Evolutionary conservation across 2,888 invertebrate species (phyloP), one percentile per base, ranked within the genome.

Genomic region (Hypena proboscidalis): DNA sequence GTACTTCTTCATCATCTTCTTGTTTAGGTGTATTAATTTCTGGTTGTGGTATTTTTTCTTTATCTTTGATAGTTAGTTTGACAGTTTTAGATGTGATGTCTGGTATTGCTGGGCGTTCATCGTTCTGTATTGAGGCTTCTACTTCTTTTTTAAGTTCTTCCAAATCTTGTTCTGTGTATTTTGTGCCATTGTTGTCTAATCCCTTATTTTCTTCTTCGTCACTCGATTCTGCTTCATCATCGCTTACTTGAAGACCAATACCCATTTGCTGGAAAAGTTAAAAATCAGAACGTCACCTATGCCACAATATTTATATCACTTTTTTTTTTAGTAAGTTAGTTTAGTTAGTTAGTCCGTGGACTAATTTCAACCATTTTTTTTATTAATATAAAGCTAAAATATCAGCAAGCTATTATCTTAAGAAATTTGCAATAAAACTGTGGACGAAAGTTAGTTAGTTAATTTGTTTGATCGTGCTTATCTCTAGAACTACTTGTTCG

Each of bases 111-210:
- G 67, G 64, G 1, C 64, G 78, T 58, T 86, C 82, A 50, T 90
- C 91, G 29, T 80, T 77, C 41, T 80, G 67, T 38, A 91, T 83
- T 4, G 90, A 90, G 1, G 70, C 73, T 1, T 90, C 86, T 74
- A 83, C 92, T 86, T 70, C 82, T 72, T 73, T 80, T 64, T 73
- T 80, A 10, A 76, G 79, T 7, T 45, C 67, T 7, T 72, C 84
- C 48, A 90, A 60, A 46, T 91, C 88, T n/a, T 89, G 80, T 42
- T 93, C 92, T 1, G 89, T 77, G 41, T 85, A 88, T 42, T 81
- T 79, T 0, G 77, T 67, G 23, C 23, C 45, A 1, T 29, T 71
- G 17, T 80, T 70, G 40, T 80, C 84, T 80, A 59, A 14, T 85
- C 80, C n/a, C n/a, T n/a, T n/a, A 2, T 73, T 65, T 2, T 82